phyloP scores from a whole-genome alignment of 2,888 invertebrate species.

The Baronia brevicornis region DNA sequence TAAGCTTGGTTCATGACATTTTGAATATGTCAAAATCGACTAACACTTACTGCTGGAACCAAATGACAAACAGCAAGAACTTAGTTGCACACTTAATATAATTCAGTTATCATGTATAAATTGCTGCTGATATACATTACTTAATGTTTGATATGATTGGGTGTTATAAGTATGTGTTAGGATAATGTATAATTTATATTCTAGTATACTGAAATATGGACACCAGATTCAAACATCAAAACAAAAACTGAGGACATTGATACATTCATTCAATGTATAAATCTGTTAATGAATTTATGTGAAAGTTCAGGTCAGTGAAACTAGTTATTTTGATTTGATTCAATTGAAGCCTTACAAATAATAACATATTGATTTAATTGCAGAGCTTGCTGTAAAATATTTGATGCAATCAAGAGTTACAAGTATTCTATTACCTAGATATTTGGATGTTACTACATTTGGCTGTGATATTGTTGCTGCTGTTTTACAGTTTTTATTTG shows the following conservation, averaged over 20 bases:
- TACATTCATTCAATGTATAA: constrained; percentile 80
- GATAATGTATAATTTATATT: constrained; percentile 19
- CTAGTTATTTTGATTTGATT: neutral
- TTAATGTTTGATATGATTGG: neutral
- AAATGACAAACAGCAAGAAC: too few relatives aligned
- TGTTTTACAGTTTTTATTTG: constrained; percentile 80
- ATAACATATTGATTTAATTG: constrained; percentile 24
- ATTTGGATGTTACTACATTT: constrained; percentile 74
- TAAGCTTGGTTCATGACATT: too few relatives aligned
- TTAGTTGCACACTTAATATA: too few relatives aligned
- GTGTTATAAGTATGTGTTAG: constrained; percentile 5
- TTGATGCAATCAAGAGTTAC: constrained; percentile 78
- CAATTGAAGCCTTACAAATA: too few relatives aligned
- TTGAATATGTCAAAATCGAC: too few relatives aligned
- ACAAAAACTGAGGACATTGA: constrained; percentile 76
- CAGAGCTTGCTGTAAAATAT: constrained; percentile 77
- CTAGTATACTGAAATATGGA: constrained; percentile 69
- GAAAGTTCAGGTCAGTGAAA: constrained; percentile 72
- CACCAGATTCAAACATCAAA: constrained; percentile 55
- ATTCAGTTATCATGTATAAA: too few relatives aligned
- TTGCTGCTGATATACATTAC: too few relatives aligned
- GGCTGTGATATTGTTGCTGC: constrained; percentile 74
- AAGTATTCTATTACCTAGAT: constrained; percentile 76
- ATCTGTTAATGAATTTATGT: constrained; percentile 82
- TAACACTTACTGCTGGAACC: too few relatives aligned